Base-by-base conservation (phyloP, 1,140 invertebrate genomes). In the Samia ricini region DNA sequence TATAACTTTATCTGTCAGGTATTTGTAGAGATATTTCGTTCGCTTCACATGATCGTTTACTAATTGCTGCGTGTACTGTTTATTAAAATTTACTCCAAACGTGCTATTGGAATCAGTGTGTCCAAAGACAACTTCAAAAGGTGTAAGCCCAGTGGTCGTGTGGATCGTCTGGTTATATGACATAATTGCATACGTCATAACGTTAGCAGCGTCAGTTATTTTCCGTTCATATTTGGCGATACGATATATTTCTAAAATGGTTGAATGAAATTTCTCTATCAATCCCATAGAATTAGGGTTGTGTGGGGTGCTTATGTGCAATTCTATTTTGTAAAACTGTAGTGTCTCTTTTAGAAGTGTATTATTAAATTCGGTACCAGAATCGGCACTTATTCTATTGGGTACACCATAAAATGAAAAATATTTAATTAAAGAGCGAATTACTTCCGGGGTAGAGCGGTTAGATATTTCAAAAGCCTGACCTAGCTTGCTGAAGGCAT, bases 151-250 rank as follows among this genome's bases (percentile, higher is more conserved):
- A n/a, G 63, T 65, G 4, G 59, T 23, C n/a, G 26, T 23, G 19
- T 66, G 64, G 5, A 66, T 66, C 4, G 63, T 42, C 15, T 65
- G 50, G 24, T 69, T 69, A 61, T 69, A 69, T 1, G 62, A 51
- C 62, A 64, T 68, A 12, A 68, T 58, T 6, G 58, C 55, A 58
- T 70, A 66, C 8, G 64, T 67, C 64, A 70, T 70, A 7, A 66
- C 54, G 10, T 63, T 60, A 24, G 63, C 50, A 10, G 63, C 56
- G 60, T 64, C 59, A n/a, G n/a, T n/a, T n/a, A n/a, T n/a, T 42
- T 54, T 63, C 52, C 55, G 19, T 3, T 70, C 63, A 23, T 70
- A 66, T 51, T 71, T 69, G 12, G 68, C 68, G 22, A 69, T 20
- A 10, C 63, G 58, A 49, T 69, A 69, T 36, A 69, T 60, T 50